A percentile compares a stretch with the other conserved stretches of the same genome.
Evolutionary conservation across 1,140 invertebrate species (phyloP).

Genomic region (Uloborus diversus): DNA sequence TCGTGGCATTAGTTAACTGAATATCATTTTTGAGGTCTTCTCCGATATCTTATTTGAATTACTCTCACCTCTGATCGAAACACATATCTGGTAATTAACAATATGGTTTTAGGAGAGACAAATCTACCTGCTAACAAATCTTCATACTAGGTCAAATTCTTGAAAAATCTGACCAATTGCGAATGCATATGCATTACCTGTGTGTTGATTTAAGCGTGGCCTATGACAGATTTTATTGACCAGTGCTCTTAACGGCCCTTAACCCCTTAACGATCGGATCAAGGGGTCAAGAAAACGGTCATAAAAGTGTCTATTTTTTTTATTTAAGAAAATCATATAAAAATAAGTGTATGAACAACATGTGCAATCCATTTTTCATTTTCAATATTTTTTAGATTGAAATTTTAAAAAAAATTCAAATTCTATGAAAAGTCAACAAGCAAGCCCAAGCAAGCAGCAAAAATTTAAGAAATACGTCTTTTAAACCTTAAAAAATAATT

Average conservation of each 20-base stretch:
- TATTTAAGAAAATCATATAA: no score
- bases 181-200: neutral
- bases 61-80: neutral
- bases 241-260: neutral
- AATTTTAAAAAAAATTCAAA: no score
- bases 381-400: no score
- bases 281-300: no score
- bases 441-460: no score
- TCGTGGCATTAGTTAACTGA: neutral
- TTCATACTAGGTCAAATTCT: neutral
- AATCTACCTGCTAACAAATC: neutral
- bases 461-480: no score
- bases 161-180: neutral
- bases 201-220: neutral
- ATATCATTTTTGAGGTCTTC: neutral
- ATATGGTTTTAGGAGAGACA: neutral
- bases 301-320: no score
- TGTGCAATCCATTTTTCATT: no score
- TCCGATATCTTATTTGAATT: neutral
- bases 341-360: no score
- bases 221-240: neutral
- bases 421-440: no score
- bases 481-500: no score
- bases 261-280: no score
- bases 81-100: neutral